phyloP scores from a whole-genome alignment of 2,113 vertebrate genomes.

The Uria aalge region DNA sequence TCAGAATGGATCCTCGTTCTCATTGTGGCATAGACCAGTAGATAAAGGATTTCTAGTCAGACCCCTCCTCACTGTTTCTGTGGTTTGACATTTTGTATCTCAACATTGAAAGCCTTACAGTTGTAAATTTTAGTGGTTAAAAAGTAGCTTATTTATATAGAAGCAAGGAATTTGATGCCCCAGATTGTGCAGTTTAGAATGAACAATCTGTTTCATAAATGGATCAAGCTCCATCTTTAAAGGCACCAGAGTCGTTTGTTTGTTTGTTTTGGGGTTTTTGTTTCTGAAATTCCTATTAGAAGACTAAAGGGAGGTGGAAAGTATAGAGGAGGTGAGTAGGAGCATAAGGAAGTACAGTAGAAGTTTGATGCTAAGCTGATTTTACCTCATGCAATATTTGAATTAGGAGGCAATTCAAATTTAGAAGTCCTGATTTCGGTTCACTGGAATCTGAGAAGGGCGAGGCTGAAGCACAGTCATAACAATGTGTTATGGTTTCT shows the following conservation, averaged over 20 bases:
- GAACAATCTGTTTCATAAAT: not conserved
- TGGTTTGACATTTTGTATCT: not conserved
- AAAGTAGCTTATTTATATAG: not conserved
- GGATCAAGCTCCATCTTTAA: not conserved
- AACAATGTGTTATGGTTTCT: not conserved
- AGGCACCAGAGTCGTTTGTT: not conserved
- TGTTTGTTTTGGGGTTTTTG: rapidly evolving
- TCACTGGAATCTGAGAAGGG: not conserved
- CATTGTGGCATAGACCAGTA: not conserved
- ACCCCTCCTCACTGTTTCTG: not conserved
- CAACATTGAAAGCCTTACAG: not conserved
- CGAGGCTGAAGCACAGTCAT: not conserved
- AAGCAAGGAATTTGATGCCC: not conserved
- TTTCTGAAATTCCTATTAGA: not conserved
- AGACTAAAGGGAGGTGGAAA: not conserved
- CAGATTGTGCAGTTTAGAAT: not conserved
- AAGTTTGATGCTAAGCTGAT: not conserved
- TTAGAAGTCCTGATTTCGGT: not conserved
- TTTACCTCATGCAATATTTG: not conserved
- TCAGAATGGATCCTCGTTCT: not conserved
- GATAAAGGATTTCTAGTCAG: not conserved
- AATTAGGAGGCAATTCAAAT: not conserved
- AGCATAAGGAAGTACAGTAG: not conserved
- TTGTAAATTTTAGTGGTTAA: not conserved
- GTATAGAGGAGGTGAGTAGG: not conserved